Base-by-base conservation (phyloP, 2,888 invertebrate genomes). In the Sarcophaga caerulescens region DNA sequence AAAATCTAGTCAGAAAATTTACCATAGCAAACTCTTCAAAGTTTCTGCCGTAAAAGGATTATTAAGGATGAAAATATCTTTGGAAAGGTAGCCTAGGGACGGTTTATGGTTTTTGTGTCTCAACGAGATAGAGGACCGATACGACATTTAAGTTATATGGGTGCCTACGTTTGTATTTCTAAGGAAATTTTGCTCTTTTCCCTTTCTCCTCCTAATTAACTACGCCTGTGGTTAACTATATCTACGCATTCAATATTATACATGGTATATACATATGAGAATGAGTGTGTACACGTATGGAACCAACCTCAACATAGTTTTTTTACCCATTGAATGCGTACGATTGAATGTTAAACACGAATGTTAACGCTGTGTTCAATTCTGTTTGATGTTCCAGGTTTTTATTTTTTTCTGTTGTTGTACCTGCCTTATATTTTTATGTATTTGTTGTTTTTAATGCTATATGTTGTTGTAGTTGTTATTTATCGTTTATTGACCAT, bases 271-370 rank as follows among this genome's bases (percentile, higher is more conserved):
- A 35, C 10, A 10, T 35, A 35, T 35, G 35, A 35, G 35, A 35
- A 2, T 68, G 47, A 52, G 45, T 65, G 45, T 23, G 69, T 52
- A 23, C 44, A n/a, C n/a, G 62, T 52, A 60, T 52, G 44, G 4
- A 75, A 75, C 78, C 78, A 79, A 79, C 84, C 79, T 84, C 84
- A 84, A 79, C 84, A 84, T 65, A 79, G 69, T 79, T 84, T 75
- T 35, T 65, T 57, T 79, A 74, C 70, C 57, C 63, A 84, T 79
- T 84, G 59, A 73, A 79, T 79, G 79, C 79, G 59, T 79, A 65
- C 69, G 69, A 79, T 79, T 84, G 65, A 79, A 75, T 79, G 63
- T 79, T 75, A 75, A 84, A 74, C 74, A 79, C 59, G 63, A 45
- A 63, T 66, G 35, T 45, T 66, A 66, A 12, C 60, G 44, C 5